Evolutionary conservation across 2,797 vertebrate genomes (phyloP), one percentile per base, ranked within the genome.

Genomic region (Orestias chungarensis): DNA sequence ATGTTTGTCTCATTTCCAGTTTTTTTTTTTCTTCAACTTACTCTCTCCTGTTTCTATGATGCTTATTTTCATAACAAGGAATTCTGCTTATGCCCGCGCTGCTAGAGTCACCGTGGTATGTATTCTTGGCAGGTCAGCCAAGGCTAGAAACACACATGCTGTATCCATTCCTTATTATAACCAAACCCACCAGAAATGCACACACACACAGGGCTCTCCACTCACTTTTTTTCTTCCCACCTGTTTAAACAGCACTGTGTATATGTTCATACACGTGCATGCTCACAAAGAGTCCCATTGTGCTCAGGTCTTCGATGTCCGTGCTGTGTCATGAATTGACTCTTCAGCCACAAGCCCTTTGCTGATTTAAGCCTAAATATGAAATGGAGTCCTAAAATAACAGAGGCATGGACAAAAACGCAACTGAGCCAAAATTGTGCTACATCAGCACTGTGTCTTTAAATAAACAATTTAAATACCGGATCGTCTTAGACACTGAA

Each of bases 181-280:
- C 86, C 78, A 76, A 86, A 73, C 80, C 71, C 70, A 52, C 71
- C 77, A n/a, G 59, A 43, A 76, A 80, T 74, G 46, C 47, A 59
- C 49, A 74, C 65, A 73, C 73, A 71, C 74, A 74, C 78, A 85
- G 50, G 50, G 50, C 71, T 70, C 84, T 40, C 80, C 73, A 72
- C 83, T 86, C 80, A 80, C 83, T 87, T 76, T 91, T n/a, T 87
- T 89, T 88, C 76, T 76, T 65, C 79, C 88, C 92, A 93, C 92
- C 91, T 93, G 92, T 92, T 89, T 86, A 93, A 92, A 93, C 90
- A 93, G 83, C 85, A 74, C 79, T 82, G 79, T 83, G 79, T 83
- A 54, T 79, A 81, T 82, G 82, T 61, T 82, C 47, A 64, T 80
- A 73, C 71, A 81, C 83, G 83, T 81, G 72, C 65, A 70, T 75